Conservation (phyloP, 2,113 vertebrate species). For the Syrmaticus mikado region DNA sequence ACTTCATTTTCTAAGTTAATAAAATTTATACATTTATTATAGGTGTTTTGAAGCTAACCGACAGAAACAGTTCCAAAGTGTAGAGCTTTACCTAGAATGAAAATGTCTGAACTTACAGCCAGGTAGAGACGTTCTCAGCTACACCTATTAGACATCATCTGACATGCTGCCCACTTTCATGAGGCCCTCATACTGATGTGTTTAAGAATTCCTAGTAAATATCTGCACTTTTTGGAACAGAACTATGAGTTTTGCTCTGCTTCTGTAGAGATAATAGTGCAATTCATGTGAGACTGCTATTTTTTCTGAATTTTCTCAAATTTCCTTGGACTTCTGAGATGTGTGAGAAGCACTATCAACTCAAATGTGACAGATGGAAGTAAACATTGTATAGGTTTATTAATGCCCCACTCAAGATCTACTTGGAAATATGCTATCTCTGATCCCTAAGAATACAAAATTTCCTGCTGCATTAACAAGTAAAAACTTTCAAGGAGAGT, state of each 20-base stretch:
- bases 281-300: background rate
- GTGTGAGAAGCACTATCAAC: background rate
- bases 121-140: background rate
- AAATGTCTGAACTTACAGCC: background rate
- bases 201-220: background rate
- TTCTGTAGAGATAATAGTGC: background rate
- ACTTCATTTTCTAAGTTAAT: background rate
- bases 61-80: background rate
- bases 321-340: background rate
- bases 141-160: background rate
- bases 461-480: background rate
- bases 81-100: background rate
- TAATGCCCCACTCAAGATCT: background rate
- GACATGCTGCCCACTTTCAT: background rate
- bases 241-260: background rate
- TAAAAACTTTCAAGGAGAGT: background rate
- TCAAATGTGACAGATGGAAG: background rate
- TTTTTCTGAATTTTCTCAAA: background rate
- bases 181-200: background rate
- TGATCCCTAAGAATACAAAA: background rate
- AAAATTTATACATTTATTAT: background rate
- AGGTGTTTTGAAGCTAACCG: background rate
- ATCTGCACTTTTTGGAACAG: background rate
- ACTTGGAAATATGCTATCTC: background rate
- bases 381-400: background rate